A percentile compares a stretch with the other conserved stretches of the same genome.
Conservation (phyloP, 1,140 invertebrate genomes). For the Anthonomus grandis region DNA sequence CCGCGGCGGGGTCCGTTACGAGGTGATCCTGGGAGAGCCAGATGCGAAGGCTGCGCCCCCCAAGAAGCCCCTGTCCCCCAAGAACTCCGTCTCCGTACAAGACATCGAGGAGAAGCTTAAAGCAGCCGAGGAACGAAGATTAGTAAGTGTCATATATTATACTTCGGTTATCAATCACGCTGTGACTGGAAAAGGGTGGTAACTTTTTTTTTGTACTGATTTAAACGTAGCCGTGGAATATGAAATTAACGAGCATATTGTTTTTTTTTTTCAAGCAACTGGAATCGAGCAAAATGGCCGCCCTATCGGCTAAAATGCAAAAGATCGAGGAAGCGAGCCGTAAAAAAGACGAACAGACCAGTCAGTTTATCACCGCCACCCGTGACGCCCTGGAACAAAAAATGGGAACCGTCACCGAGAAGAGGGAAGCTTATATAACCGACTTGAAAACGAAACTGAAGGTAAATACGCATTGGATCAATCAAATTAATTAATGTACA, state of each 20-base stretch:
- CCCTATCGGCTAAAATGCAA: constrained; percentile 73
- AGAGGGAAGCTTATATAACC: constrained; percentile 82
- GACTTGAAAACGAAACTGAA: constrained; percentile 84
- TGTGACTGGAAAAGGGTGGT: background rate
- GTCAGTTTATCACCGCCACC: constrained; percentile 76
- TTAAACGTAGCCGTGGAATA: background rate
- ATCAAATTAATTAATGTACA: constrained; percentile 15
- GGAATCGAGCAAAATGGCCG: constrained; percentile 79
- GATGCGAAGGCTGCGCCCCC: constrained; percentile 71
- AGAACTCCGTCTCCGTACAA: constrained; percentile 65
- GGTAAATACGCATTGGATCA: constrained; percentile 52
- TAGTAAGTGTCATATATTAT: constrained; percentile 53
- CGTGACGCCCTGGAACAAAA: constrained; percentile 84
- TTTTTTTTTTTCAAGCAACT: constrained; percentile 61
- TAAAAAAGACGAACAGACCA: constrained; percentile 83
- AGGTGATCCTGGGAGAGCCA: constrained; percentile 88
- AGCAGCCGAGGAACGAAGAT: constrained; percentile 86
- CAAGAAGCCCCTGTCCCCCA: constrained; percentile 64
- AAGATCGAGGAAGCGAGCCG: constrained; percentile 87
- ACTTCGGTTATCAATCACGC: background rate
- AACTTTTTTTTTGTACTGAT: background rate
- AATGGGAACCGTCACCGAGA: constrained; percentile 84
- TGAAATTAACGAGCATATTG: background rate
- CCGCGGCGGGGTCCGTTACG: constrained; percentile 86
- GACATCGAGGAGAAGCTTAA: constrained; percentile 88